phyloP scores from a whole-genome alignment of 2,113 vertebrate genomes.

The Procavia capensis region DNA sequence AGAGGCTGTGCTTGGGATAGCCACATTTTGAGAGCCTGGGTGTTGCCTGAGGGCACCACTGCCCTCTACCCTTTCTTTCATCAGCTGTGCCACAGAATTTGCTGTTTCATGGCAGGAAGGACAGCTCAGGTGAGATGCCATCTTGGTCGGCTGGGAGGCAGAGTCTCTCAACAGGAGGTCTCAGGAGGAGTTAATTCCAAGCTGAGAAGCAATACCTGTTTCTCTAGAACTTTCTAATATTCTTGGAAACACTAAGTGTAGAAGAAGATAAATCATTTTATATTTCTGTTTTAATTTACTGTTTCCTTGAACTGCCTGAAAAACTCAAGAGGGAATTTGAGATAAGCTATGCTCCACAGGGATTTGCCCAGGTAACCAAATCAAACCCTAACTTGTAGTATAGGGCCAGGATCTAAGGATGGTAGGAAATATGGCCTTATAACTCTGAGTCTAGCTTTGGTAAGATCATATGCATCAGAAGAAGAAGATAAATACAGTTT shows the following conservation, averaged over 20 bases:
- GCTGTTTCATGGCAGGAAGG: too few relatives aligned
- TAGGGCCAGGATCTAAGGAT: neutral
- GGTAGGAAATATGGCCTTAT: neutral
- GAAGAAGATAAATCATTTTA: neutral
- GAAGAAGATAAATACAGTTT: neutral
- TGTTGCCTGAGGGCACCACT: too few relatives aligned
- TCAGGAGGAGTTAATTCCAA: too few relatives aligned
- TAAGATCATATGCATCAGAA: neutral
- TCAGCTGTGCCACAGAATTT: too few relatives aligned
- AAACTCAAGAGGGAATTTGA: neutral
- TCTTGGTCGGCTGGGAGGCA: too few relatives aligned
- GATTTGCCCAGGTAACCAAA: neutral
- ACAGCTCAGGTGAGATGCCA: too few relatives aligned
- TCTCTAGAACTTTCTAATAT: neutral
- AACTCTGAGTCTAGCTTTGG: neutral
- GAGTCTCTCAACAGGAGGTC: too few relatives aligned
- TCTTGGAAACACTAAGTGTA: neutral
- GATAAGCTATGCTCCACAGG: neutral
- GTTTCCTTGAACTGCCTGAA: neutral
- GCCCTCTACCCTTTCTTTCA: too few relatives aligned
- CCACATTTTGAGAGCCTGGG: too few relatives aligned
- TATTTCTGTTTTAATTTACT: neutral
- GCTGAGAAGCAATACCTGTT: too few relatives aligned
- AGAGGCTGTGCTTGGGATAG: too few relatives aligned
- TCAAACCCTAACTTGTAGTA: neutral